Conservation (phyloP, 2,113 vertebrate genomes). For the Peromyscus leucopus region DNA sequence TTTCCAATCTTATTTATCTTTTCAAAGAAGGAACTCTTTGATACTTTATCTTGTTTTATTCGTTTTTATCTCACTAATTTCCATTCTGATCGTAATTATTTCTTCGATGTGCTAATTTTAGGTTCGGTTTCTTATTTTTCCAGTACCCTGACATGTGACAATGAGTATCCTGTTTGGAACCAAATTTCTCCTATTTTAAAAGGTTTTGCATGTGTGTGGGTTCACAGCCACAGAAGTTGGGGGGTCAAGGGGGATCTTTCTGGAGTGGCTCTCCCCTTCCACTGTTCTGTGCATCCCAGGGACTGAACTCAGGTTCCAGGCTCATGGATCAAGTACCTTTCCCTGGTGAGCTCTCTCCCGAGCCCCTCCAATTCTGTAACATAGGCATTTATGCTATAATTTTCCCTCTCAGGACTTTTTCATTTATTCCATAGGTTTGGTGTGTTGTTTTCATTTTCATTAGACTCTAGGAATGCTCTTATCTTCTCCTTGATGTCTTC, state of each 20-base stretch:
- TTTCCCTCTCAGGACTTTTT: neutral
- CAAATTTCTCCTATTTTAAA: neutral
- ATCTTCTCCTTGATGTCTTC: neutral
- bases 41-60: neutral
- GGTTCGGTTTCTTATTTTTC: neutral
- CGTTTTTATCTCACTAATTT: neutral
- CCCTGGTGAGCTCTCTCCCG: neutral
- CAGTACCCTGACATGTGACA: neutral
- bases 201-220: neutral
- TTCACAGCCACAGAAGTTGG: neutral
- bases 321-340: neutral
- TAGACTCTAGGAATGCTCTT: neutral
- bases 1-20: neutral
- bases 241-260: neutral
- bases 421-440: neutral
- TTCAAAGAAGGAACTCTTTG: neutral
- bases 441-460: neutral
- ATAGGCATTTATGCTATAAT: neutral
- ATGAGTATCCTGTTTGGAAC: neutral
- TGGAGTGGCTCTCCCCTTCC: too few relatives aligned
- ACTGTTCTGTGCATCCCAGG: neutral
- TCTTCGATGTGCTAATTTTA: neutral
- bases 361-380: neutral
- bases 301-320: neutral
- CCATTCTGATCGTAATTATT: neutral